Evolutionary conservation across 2,113 vertebrate genomes (phyloP).

Genomic region (Brachypodius melanocephalos): DNA sequence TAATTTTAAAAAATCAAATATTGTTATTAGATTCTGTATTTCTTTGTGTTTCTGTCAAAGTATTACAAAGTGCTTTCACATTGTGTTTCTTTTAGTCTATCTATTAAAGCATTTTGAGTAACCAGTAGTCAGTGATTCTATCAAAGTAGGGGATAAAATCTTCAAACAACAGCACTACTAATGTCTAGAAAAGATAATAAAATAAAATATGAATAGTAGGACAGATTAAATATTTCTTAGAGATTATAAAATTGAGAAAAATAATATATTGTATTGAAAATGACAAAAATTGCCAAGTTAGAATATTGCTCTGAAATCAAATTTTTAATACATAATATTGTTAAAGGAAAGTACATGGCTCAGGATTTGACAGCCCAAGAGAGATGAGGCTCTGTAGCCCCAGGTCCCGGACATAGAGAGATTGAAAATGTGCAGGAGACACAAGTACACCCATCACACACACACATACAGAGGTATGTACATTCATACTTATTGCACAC

Average conservation of each 20-base stretch:
- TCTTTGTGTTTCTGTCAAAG: neutral
- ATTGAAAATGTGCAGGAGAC: neutral
- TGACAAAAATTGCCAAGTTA: neutral
- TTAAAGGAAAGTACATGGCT: neutral
- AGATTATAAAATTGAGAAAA: neutral
- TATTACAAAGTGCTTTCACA: neutral
- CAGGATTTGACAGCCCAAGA: neutral
- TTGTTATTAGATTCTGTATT: neutral
- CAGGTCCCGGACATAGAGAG: neutral
- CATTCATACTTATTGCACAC: fast-evolving
- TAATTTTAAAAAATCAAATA: neutral
- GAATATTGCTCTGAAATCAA: neutral
- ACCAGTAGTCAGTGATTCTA: neutral
- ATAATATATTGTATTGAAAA: neutral
- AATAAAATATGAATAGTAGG: neutral
- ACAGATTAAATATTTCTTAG: neutral
- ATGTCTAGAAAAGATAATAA: neutral
- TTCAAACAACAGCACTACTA: neutral
- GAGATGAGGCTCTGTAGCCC: neutral
- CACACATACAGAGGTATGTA: fast-evolving
- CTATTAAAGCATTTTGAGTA: neutral
- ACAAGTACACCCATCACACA: neutral
- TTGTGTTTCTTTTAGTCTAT: neutral
- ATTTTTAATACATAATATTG: neutral
- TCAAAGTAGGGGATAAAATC: neutral